phyloP scores from a whole-genome alignment of 2,797 vertebrate genomes.

The Melanotaenia boesemani region DNA sequence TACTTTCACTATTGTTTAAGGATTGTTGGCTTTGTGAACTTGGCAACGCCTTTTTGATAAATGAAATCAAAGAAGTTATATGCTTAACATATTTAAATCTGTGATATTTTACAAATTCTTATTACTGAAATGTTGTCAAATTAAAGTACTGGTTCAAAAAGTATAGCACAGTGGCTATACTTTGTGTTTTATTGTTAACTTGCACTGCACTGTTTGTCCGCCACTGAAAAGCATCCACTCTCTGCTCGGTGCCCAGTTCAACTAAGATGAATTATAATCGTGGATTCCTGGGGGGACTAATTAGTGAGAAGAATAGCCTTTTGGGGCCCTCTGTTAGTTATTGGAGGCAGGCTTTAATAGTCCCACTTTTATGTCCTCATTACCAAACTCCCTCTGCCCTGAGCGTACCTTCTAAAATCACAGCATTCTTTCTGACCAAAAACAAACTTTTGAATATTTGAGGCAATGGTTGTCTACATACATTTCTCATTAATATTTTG shows the following conservation, averaged over 20 bases:
- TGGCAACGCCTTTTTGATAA: neutral
- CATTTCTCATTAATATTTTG: neutral
- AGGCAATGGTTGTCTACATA: constrained; percentile 11
- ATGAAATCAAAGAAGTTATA: neutral
- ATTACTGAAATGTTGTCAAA: constrained; percentile 42
- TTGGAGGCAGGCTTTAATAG: constrained; percentile 65
- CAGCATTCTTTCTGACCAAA: constrained; percentile 41
- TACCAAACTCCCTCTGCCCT: constrained; percentile 44
- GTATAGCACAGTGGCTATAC: constrained; percentile 14
- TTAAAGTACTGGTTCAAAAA: constrained; percentile 23
- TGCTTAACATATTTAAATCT: constrained; percentile 8
- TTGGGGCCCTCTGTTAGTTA: constrained; percentile 73
- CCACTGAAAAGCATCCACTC: constrained; percentile 44
- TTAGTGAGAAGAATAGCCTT: constrained; percentile 78
- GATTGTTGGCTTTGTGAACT: no score
- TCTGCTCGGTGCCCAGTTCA: constrained; percentile 36
- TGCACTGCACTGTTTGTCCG: constrained; percentile 47
- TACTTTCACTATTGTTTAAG: no score
- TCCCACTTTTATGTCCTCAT: constrained; percentile 74
- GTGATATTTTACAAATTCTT: neutral
- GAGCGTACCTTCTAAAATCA: constrained; percentile 33
- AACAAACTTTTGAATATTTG: constrained; percentile 16
- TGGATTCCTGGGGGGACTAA: constrained; percentile 77
- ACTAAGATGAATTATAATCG: constrained; percentile 54
- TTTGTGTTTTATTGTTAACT: constrained; percentile 35